A percentile compares a stretch with the other conserved stretches of the same genome.
Conservation (phyloP, 2,888 invertebrate species). For the Hecatera dysodea region DNA sequence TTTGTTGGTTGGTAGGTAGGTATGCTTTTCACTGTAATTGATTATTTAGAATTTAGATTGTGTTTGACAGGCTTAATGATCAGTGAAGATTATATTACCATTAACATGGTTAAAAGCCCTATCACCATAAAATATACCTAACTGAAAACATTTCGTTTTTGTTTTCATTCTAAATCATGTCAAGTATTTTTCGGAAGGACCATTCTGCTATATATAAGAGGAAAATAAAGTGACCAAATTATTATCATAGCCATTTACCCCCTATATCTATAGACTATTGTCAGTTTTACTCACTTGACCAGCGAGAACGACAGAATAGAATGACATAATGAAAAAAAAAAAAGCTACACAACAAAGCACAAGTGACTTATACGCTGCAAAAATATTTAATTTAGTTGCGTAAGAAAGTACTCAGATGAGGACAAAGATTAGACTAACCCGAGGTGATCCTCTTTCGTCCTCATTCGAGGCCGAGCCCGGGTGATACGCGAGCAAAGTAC, state of each 20-base stretch:
- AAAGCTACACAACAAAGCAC: constrained; percentile 5
- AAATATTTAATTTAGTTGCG: constrained; percentile 52
- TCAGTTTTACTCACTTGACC: not conserved
- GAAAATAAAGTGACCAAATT: no score
- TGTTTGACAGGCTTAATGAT: constrained; percentile 11
- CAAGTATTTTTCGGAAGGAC: no score
- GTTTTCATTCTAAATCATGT: no score
- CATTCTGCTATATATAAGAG: no score
- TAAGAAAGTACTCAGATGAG: constrained; percentile 33
- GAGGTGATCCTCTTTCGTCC: constrained; percentile 24
- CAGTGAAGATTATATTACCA: no score
- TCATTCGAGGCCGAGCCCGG: not conserved
- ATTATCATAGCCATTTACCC: no score
- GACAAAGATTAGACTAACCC: constrained; percentile 40
- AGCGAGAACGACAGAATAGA: not conserved
- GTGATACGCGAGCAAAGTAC: constrained; percentile 43
- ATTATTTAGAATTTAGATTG: constrained; percentile 17
- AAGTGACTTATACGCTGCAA: constrained; percentile 9
- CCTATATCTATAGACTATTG: no score
- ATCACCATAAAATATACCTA: no score
- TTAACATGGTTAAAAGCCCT: no score
- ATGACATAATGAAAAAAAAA: constrained; percentile 9
- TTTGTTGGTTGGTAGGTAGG: not conserved
- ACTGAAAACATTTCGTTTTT: no score
- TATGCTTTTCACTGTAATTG: not conserved